These are phyloP conservation scores for Morone saxatilis DNA, from an alignment of 2,113 vertebrate species.

Conservation along the genomic window DNA sequence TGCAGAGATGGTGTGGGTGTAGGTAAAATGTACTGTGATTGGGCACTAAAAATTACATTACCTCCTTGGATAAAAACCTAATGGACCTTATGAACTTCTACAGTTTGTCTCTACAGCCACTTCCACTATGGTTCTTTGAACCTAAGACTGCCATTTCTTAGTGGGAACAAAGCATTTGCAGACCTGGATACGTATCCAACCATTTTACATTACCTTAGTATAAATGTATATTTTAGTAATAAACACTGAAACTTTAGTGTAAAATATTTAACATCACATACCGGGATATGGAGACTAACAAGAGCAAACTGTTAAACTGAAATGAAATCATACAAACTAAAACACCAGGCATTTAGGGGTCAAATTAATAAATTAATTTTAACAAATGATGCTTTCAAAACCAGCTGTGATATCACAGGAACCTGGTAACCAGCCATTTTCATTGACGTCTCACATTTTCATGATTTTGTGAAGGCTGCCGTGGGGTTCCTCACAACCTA, in stretches of 20 bases:
- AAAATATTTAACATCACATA: background rate
- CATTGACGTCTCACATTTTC: constrained; percentile 74
- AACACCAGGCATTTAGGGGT: background rate
- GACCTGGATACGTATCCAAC: background rate
- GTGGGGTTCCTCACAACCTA: constrained; percentile 73
- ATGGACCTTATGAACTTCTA: no score
- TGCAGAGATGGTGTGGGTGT: background rate
- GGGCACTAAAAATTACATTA: background rate
- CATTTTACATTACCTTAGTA: background rate
- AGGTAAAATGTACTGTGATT: background rate
- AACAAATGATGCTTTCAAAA: constrained; percentile 42
- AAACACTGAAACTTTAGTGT: background rate
- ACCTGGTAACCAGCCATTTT: constrained; percentile 45
- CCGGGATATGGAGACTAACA: background rate
- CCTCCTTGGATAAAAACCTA: background rate
- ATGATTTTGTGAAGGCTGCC: constrained; percentile 70
- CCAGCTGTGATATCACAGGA: constrained; percentile 3
- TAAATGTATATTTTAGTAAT: background rate
- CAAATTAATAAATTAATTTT: background rate
- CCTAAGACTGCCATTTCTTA: background rate
- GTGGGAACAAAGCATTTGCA: no score
- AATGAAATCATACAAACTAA: background rate
- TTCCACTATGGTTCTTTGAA: background rate
- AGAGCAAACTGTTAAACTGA: background rate
- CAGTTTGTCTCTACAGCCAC: background rate